A percentile compares a stretch with the other conserved stretches of the same genome.
phyloP scores from a whole-genome alignment of 2,113 vertebrate genomes.

The Lonchura striata region DNA sequence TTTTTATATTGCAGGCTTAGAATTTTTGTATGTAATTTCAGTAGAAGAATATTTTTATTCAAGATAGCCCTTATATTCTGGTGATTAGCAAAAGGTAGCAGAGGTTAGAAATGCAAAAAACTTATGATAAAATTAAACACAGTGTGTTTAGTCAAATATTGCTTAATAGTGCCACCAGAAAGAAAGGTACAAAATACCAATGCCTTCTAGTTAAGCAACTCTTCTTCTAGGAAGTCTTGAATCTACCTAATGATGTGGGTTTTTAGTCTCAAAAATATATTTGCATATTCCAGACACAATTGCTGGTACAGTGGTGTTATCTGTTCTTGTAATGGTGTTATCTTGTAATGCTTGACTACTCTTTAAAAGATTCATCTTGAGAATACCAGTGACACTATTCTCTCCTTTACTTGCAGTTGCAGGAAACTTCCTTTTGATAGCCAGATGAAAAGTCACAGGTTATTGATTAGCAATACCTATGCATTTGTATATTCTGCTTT shows the following conservation, averaged over 20 bases:
- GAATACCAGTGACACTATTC: background rate
- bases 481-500: background rate
- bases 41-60: background rate
- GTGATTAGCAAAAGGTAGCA: background rate
- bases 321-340: background rate
- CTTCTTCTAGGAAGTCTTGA: background rate
- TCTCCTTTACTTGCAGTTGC: background rate
- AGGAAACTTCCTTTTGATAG: slow-evolving; percentile 23
- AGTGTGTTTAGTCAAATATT: background rate
- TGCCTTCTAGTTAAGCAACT: background rate
- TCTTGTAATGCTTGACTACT: background rate
- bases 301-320: background rate
- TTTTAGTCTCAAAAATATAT: background rate
- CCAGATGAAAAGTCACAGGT: background rate
- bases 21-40: background rate
- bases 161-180: background rate
- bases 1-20: background rate
- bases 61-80: background rate
- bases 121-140: background rate
- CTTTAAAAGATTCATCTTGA: background rate
- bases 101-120: background rate
- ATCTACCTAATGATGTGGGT: background rate
- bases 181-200: background rate
- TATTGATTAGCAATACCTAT: background rate
- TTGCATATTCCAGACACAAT: background rate